Percentiles rank a stretch among this genome's conserved stretches.
phyloP scores from a whole-genome alignment of 2,888 invertebrate genomes.

The Therioaphis trifolii region DNA sequence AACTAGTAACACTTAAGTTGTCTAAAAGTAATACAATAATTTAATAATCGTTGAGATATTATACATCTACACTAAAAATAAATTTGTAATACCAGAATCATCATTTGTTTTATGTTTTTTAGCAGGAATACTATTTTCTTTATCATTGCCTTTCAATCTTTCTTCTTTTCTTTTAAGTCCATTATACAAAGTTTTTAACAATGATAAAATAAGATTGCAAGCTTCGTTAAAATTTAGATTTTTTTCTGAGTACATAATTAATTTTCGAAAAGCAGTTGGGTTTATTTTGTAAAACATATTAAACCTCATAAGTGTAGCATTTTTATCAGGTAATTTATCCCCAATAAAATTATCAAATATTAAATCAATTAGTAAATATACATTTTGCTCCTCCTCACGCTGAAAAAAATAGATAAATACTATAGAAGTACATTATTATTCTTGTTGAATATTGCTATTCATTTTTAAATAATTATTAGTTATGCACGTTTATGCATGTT shows the following conservation, averaged over 20 bases:
- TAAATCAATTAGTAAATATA: slow-evolving; percentile 65
- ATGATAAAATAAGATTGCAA: slow-evolving; percentile 69
- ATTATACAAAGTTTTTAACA: slow-evolving; percentile 50
- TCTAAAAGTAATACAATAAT: no score
- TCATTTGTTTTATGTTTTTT: slow-evolving; percentile 11
- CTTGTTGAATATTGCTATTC: no score
- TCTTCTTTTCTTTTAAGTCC: slow-evolving; percentile 61
- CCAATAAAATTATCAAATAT: slow-evolving; percentile 65
- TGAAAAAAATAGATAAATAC: no score
- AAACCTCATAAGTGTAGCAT: slow-evolving; percentile 63
- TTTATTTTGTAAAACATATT: slow-evolving; percentile 64
- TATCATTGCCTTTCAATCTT: slow-evolving; percentile 16
- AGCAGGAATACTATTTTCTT: slow-evolving; percentile 41
- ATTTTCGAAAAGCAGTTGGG: slow-evolving; percentile 64
- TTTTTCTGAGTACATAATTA: slow-evolving; percentile 65
- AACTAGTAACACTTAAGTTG: background rate
- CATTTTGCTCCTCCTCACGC: slow-evolving; percentile 65
- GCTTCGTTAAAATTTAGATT: slow-evolving; percentile 70
- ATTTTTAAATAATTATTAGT: no score
- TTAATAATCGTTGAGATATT: no score
- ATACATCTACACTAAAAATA: no score
- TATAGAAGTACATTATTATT: no score
- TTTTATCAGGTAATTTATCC: slow-evolving; percentile 6
- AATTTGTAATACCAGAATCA: slow-evolving; percentile 14
- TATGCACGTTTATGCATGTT: no score